Percentiles rank a stretch among this genome's conserved stretches.
These are phyloP conservation scores for Chascanopsetta lugubris DNA, from an alignment of 2,113 vertebrate genomes.

Conservation along the genomic window DNA sequence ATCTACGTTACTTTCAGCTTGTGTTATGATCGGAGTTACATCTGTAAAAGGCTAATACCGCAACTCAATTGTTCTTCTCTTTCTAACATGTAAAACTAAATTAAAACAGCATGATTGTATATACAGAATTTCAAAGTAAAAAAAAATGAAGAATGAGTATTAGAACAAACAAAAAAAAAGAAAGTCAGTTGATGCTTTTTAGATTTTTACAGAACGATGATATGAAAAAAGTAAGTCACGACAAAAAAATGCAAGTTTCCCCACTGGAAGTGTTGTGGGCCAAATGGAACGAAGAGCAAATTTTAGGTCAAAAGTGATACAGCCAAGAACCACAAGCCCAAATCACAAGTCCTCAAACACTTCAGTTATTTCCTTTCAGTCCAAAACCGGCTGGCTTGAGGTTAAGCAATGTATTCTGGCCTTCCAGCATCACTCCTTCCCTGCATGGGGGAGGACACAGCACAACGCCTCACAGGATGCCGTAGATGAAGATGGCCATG, in stretches of 20 bases:
- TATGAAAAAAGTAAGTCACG: constrained; percentile 64
- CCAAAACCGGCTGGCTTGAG: constrained; percentile 53
- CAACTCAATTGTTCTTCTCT: constrained; percentile 61
- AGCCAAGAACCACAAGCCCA: constrained; percentile 70
- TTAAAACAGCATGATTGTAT: constrained; percentile 58
- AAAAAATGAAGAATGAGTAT: constrained; percentile 41
- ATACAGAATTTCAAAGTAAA: constrained; percentile 72
- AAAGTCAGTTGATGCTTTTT: constrained; percentile 15
- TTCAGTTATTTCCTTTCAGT: constrained; percentile 35
- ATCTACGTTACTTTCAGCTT: constrained; percentile 50
- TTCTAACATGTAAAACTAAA: constrained; percentile 54
- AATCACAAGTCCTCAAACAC: constrained; percentile 40
- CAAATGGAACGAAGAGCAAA: constrained; percentile 49
- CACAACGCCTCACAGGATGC: constrained; percentile 61
- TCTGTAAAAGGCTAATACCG: constrained; percentile 74
- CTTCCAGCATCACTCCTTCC: constrained; percentile 45
- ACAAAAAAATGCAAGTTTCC: constrained; percentile 56
- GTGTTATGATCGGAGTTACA: constrained; percentile 41
- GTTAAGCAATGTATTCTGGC: constrained; percentile 61
- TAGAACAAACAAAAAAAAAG: constrained; percentile 37
- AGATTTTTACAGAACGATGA: constrained; percentile 66
- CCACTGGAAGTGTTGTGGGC: constrained; percentile 44
- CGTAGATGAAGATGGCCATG: constrained; percentile 89
- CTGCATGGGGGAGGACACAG: constrained; percentile 11
- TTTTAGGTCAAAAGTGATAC: constrained; percentile 54